Evolutionary conservation across 2,797 vertebrate species (phyloP).

Genomic region (Poeciliopsis turneri): DNA sequence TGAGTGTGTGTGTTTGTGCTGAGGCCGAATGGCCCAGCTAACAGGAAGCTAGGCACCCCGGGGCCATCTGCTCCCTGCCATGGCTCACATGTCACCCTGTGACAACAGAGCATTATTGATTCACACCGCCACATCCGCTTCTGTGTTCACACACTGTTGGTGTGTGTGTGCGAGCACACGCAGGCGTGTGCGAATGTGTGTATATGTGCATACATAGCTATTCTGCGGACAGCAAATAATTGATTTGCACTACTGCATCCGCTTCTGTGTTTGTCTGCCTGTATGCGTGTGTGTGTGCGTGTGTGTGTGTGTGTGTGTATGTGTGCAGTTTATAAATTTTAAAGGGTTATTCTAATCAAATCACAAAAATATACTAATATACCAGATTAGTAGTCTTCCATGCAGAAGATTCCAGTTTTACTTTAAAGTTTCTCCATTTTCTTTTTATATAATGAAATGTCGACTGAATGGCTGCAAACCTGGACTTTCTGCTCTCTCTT

Average conservation of each 20-base stretch:
- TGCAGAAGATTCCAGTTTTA: not conserved
- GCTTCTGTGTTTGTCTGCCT: conserved; percentile 67
- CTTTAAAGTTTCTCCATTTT: not conserved
- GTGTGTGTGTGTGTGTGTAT: conserved; percentile 24
- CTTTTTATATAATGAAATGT: not conserved
- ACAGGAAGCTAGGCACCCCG: conserved; percentile 78
- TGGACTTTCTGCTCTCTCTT: not conserved
- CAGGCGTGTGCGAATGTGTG: conserved; percentile 37
- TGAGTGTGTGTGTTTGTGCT: conserved; percentile 29
- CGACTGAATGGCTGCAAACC: not conserved
- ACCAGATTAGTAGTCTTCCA: not conserved
- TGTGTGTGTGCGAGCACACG: conserved; percentile 47
- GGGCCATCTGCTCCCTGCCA: conserved; percentile 78
- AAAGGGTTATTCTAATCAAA: conserved; percentile 30
- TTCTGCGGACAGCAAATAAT: conserved; percentile 76
- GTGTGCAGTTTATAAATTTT: conserved; percentile 25
- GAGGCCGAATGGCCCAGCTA: conserved; percentile 65
- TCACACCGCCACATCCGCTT: conserved; percentile 80
- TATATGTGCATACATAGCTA: conserved; percentile 58
- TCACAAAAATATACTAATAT: conserved; percentile 8
- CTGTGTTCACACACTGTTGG: conserved; percentile 56
- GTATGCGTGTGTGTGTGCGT: conserved; percentile 39
- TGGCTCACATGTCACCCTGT: conserved; percentile 79
- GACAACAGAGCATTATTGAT: conserved; percentile 83
- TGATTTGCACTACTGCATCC: conserved; percentile 76